Conservation (phyloP, 2,113 vertebrate species). For the Piaya cayana region DNA sequence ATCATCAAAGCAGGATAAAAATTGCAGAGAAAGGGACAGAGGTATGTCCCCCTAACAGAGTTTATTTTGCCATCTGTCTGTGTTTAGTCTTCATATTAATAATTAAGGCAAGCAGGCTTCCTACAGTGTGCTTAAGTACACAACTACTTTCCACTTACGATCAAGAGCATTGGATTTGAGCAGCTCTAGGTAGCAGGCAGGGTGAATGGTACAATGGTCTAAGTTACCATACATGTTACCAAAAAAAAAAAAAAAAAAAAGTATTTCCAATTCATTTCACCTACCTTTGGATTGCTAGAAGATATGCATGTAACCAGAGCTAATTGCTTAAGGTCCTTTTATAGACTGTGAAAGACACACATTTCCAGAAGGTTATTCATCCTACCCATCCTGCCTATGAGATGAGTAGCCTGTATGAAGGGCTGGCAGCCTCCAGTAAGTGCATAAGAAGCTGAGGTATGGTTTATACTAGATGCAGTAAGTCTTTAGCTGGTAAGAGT, state of each 20-base stretch:
- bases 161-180: not conserved
- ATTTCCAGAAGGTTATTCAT: constrained; percentile 11
- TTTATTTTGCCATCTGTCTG: constrained; percentile 65
- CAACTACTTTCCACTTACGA: not conserved
- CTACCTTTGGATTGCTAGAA: not conserved
- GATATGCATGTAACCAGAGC: not conserved
- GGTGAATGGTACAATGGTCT: not conserved
- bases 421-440: not conserved
- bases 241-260: not conserved
- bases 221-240: not conserved
- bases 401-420: not conserved
- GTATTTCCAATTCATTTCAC: not conserved
- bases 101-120: not conserved
- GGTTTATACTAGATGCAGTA: not conserved
- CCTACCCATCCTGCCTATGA: not conserved
- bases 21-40: not conserved
- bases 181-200: not conserved
- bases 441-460: not conserved
- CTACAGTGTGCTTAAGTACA: not conserved
- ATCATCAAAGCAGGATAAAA: not conserved
- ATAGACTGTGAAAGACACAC: not conserved
- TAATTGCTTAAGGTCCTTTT: not conserved
- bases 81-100: constrained; percentile 60
- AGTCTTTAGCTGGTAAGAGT: not conserved
- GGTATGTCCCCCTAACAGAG: not conserved